phyloP scores from a whole-genome alignment of 2,113 vertebrate genomes.

The Picathartes gymnocephalus region DNA sequence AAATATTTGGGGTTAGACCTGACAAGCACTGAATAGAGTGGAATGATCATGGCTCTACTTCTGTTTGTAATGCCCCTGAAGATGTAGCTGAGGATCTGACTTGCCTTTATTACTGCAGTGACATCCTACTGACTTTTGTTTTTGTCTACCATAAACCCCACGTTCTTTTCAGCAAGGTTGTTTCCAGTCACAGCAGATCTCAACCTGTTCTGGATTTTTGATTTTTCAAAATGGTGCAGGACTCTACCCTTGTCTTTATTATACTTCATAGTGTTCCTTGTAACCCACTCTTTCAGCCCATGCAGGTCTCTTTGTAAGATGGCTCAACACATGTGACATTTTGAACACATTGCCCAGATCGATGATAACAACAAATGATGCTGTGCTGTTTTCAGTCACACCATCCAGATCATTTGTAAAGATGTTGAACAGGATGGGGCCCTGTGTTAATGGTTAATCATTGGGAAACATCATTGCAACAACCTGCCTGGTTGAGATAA shows the following conservation, averaged over 20 bases:
- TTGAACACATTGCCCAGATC: neutral
- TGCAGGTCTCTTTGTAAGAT: neutral
- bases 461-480: neutral
- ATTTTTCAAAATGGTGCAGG: neutral
- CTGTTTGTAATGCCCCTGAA: neutral
- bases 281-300: neutral
- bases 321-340: neutral
- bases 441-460: neutral
- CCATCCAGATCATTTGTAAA: neutral
- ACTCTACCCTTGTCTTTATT: neutral
- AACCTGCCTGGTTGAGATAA: neutral
- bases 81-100: neutral
- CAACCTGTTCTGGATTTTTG: neutral
- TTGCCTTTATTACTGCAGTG: neutral
- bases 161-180: neutral
- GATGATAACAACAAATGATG: neutral
- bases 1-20: neutral
- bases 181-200: neutral
- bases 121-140: neutral
- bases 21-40: neutral
- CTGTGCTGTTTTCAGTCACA: neutral
- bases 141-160: neutral
- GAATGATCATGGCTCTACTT: neutral
- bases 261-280: neutral
- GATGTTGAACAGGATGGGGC: neutral